Base-by-base conservation (phyloP, 2,113 vertebrate species). In the Podocnemis expansa region DNA sequence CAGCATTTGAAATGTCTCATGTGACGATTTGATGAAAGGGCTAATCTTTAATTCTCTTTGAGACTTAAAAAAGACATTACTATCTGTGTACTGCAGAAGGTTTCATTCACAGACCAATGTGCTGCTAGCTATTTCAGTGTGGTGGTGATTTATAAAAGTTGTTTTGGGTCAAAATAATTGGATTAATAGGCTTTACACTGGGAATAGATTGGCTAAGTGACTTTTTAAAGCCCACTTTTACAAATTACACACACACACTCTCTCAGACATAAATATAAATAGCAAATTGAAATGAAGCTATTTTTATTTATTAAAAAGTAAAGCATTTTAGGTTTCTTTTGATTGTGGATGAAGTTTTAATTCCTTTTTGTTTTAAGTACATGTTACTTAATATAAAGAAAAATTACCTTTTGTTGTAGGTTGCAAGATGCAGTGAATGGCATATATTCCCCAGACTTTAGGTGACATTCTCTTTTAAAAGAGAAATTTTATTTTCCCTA, bases 41-140 rank as follows among this genome's bases (percentile, higher is more conserved):
- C 51, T 95, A 78, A 88, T 94, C 24, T 96, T 43, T 82, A 29
- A 94, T 94, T 96, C 89, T 17, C 80, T 96, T 95, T 96, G 88
- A 95, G 94, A 90, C 47, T 91, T 70, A 51, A 90, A 92, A 47
- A 49, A 97, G 94, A 47, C 84, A 80, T 29, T 63, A 95, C 5
- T 90, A 45, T 83, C 79, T 93, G 58, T 78, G 82, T 76, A 73
- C 70, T 90, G 47, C 89, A 63, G 82, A 51, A 67, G 67, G 67
- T 41, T 87, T 54, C 88, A 91, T 4, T 84, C 78, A n/a, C 80
- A 31, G 81, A 81, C 81, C 41, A 54, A 81, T 84, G 89, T 0
- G 24, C 43, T 87, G 5, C 63, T 94, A 63, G 45, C 80, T 60
- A 70, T 95, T 96, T 96, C 87, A 83, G 86, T 84, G 93, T 92